Base-by-base conservation (phyloP, 2,113 vertebrate genomes). In the Hipposideros armiger region DNA sequence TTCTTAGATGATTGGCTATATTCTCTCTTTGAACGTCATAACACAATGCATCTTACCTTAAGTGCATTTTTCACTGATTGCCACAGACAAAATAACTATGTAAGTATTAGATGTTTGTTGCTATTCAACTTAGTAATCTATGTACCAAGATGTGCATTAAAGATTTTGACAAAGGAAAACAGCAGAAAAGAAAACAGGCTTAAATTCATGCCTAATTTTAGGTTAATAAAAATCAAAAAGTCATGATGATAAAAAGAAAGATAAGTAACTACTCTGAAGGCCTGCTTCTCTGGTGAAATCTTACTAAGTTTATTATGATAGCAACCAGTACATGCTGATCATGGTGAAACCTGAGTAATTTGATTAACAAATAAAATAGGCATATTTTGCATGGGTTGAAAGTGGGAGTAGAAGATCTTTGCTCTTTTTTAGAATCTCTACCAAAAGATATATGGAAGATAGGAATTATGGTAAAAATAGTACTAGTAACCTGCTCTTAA, bases 171-270 rank as follows among this genome's bases (percentile, higher is more conserved):
- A 66, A 94, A n/a, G 15, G 28, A 40, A 81, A 88, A n/a, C 42
- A 87, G 50, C 11, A 64, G 40, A 70, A 93, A 70, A 50, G 15
- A 78, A 54, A 42, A 11, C 36, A 92, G 45, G 7, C 40, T 73
- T 87, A 86, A 87, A 45, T 73, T 74, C 24, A 40, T 47, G 54
- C 16, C 36, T 83, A 83, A 88, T 42, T 80, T 88, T 58, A 82
- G 45, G 45, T 14, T n/a, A 94, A 73, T 54, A 94, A 88, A 90
- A 87, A 77, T 32, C 5, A 76, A 92, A 86, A 89, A 14, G 36
- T 13, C 67, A 89, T 14, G 14, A 14, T 45, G 20, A 72, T 22
- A 86, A 11, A 86, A 15, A 90, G n/a, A 84, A 45, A 8, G 11
- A 62, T 74, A 82, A 77, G 5, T 11, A 70, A 72, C 32, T 87